A percentile compares a stretch with the other conserved stretches of the same genome.
Conservation (phyloP, 2,113 vertebrate genomes). For the Gobiocypris rarus region DNA sequence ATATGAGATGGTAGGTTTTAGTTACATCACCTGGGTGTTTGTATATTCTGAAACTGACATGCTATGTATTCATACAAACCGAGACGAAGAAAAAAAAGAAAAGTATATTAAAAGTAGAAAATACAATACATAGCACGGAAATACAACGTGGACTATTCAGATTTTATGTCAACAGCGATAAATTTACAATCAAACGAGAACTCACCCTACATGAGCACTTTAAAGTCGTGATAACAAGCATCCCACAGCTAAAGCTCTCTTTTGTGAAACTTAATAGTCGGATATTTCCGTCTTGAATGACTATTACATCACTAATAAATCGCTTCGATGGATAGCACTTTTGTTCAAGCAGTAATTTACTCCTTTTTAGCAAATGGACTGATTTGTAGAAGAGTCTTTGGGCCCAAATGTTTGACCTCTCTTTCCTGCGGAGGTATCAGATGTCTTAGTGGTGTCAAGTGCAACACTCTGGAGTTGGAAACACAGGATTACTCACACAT, state of each 20-base stretch:
- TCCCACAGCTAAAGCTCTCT: slow-evolving; percentile 13
- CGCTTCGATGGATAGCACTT: slow-evolving; percentile 66
- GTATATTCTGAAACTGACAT: slow-evolving; percentile 69
- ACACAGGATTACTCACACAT: slow-evolving; percentile 74
- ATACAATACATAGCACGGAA: slow-evolving; percentile 19
- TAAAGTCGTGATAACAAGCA: slow-evolving; percentile 58
- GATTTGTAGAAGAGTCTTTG: slow-evolving; percentile 65
- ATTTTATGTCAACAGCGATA: slow-evolving; percentile 70
- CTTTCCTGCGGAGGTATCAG: slow-evolving; percentile 69
- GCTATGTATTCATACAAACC: slow-evolving; percentile 58
- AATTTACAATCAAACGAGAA: slow-evolving; percentile 55
- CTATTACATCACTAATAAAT: slow-evolving; percentile 62
- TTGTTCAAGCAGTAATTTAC: slow-evolving; percentile 71
- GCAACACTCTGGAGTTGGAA: slow-evolving; percentile 75
- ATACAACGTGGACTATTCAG: slow-evolving; percentile 58
- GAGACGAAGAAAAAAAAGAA: slow-evolving; percentile 59
- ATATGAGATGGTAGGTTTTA: slow-evolving; percentile 66
- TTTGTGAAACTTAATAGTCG: slow-evolving; percentile 34
- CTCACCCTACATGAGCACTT: slow-evolving; percentile 59
- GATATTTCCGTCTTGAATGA: slow-evolving; percentile 34
- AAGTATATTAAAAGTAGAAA: neutral
- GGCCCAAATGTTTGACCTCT: slow-evolving; percentile 60
- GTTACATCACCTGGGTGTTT: slow-evolving; percentile 65
- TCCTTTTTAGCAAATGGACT: slow-evolving; percentile 66
- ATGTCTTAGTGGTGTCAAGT: slow-evolving; percentile 77